Conservation (phyloP, 2,113 vertebrate species). For the Daphoenositta chrysoptera region DNA sequence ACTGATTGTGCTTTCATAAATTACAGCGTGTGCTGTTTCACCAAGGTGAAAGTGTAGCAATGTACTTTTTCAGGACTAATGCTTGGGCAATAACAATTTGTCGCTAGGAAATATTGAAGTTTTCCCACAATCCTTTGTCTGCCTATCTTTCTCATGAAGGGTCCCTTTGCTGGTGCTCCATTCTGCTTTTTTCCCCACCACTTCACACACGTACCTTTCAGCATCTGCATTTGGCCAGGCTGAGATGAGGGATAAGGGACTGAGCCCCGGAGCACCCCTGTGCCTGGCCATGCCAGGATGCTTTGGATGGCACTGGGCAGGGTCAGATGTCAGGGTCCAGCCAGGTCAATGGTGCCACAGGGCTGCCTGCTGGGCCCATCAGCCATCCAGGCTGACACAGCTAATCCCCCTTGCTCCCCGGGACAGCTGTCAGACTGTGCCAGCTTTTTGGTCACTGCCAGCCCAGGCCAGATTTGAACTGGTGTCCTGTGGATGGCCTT, state of each 20-base stretch:
- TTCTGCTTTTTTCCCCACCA: background rate
- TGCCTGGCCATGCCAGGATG: accelerated
- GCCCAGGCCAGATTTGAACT: background rate
- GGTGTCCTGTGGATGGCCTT: background rate
- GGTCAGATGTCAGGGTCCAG: accelerated
- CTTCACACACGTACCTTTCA: background rate
- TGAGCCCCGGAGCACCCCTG: accelerated
- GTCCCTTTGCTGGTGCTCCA: background rate
- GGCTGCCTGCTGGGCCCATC: background rate
- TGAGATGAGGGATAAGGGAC: accelerated
- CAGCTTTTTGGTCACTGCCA: background rate
- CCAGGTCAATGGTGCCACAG: accelerated
- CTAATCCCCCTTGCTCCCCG: background rate
- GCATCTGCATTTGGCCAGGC: background rate
- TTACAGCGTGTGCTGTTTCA: background rate
- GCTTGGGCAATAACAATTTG: background rate
- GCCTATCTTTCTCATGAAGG: background rate
- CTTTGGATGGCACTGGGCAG: accelerated
- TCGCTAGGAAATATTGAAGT: background rate
- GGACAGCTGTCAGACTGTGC: background rate
- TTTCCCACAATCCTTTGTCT: background rate
- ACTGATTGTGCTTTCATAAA: background rate
- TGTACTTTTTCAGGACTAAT: background rate
- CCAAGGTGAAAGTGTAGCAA: background rate
- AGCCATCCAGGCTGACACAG: background rate